A percentile compares a stretch with the other conserved stretches of the same genome.
Evolutionary conservation across 2,113 vertebrate genomes (phyloP).

Genomic region (Neotoma lepida): DNA sequence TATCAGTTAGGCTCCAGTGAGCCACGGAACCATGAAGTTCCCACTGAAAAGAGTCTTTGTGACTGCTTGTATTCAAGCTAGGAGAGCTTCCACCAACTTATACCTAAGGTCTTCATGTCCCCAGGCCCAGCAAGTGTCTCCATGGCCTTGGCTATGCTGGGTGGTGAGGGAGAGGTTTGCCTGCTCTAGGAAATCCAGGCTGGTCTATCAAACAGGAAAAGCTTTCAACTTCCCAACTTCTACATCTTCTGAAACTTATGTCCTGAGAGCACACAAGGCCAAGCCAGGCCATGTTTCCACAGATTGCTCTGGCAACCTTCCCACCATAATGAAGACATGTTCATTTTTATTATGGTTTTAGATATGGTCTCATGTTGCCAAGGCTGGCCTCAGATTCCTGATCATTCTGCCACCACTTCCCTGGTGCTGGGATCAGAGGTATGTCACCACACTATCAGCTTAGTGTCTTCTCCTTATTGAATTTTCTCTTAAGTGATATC

Average conservation of each 20-base stretch:
- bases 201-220: fast-evolving
- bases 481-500: neutral
- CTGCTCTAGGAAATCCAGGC: neutral
- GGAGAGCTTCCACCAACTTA: neutral
- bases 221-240: neutral
- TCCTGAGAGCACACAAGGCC: neutral
- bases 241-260: neutral
- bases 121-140: neutral
- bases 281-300: too few species aligned
- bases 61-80: neutral
- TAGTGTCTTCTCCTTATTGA: neutral
- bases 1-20: too few species aligned
- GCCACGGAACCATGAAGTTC: too few species aligned
- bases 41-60: too few species aligned
- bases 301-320: neutral
- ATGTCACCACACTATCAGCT: neutral
- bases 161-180: too few species aligned
- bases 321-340: neutral
- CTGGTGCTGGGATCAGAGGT: neutral
- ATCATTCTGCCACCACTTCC: neutral
- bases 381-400: neutral
- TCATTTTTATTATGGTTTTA: neutral
- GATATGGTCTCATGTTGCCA: neutral
- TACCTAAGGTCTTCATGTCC: neutral
- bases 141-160: neutral